Evolutionary conservation across 2,888 invertebrate genomes (phyloP).

Genomic region (Caenorhabditis sp.): DNA sequence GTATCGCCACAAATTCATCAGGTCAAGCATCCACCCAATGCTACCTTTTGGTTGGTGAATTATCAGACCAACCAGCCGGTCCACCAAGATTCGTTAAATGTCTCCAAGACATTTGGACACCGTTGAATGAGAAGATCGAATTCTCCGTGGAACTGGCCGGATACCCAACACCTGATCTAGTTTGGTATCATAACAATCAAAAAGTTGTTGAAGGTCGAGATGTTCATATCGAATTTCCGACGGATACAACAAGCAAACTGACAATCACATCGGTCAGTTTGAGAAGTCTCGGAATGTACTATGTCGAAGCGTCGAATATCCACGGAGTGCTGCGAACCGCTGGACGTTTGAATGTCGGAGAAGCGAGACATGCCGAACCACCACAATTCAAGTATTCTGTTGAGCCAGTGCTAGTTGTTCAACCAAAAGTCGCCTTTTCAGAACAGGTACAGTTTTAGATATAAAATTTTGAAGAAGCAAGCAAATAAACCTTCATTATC

Average conservation of each 20-base stretch:
- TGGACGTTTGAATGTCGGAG: slow-evolving; percentile 54
- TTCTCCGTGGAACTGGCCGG: slow-evolving; percentile 65
- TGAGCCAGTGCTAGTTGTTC: slow-evolving; percentile 43
- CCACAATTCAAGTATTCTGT: slow-evolving; percentile 55
- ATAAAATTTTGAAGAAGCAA: too few relatives aligned
- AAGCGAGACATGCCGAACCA: slow-evolving; percentile 50
- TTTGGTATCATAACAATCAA: slow-evolving; percentile 64
- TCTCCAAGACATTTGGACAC: slow-evolving; percentile 64
- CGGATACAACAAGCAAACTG: slow-evolving; percentile 52
- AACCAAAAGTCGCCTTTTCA: slow-evolving; percentile 51
- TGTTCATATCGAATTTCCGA: slow-evolving; percentile 51
- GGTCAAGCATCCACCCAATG: slow-evolving; percentile 59
- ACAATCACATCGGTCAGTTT: slow-evolving; percentile 52
- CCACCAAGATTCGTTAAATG: slow-evolving; percentile 66
- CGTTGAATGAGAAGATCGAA: slow-evolving; percentile 51
- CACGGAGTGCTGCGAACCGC: slow-evolving; percentile 65
- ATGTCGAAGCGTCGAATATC: slow-evolving; percentile 63
- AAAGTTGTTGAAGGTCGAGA: slow-evolving; percentile 54
- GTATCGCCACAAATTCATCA: slow-evolving; percentile 59
- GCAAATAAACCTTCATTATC: too few relatives aligned
- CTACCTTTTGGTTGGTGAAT: slow-evolving; percentile 61
- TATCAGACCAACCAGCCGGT: slow-evolving; percentile 57
- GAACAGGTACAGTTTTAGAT: slow-evolving; percentile 26
- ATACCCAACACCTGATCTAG: slow-evolving; percentile 62
- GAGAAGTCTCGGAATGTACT: slow-evolving; percentile 60